Evolutionary conservation across 2,113 vertebrate genomes (phyloP).

Genomic region (Pandion haliaetus): DNA sequence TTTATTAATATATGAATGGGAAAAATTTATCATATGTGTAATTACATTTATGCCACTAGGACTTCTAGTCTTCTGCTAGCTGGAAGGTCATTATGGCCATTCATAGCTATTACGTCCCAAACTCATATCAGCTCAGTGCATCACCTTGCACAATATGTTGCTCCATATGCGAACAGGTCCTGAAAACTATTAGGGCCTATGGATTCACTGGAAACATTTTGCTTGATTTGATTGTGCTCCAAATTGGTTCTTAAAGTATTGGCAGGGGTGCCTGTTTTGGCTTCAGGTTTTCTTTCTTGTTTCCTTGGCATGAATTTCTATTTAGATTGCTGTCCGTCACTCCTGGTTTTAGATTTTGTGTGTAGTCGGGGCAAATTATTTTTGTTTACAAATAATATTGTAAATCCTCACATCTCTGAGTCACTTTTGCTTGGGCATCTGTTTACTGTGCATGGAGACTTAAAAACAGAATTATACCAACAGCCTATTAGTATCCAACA

Average conservation of each 20-base stretch:
- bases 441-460: neutral
- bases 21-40: neutral
- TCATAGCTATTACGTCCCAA: neutral
- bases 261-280: accelerated
- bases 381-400: neutral
- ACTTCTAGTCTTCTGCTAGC: neutral
- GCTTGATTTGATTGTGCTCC: neutral
- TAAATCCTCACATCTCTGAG: neutral
- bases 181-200: neutral
- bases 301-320: neutral
- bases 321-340: neutral
- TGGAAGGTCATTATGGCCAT: neutral
- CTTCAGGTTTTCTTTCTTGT: neutral
- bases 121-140: neutral
- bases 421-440: neutral
- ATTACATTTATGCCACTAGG: neutral
- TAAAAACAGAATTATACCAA: neutral
- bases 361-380: neutral
- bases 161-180: neutral
- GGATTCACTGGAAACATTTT: neutral
- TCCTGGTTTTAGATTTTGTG: neutral
- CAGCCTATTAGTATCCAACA: neutral
- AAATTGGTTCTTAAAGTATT: neutral
- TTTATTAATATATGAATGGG: neutral
- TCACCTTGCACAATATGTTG: neutral